A percentile compares a stretch with the other conserved stretches of the same genome.
Evolutionary conservation across 2,888 invertebrate genomes (phyloP).

Genomic region (Limnephilus marmoratus): DNA sequence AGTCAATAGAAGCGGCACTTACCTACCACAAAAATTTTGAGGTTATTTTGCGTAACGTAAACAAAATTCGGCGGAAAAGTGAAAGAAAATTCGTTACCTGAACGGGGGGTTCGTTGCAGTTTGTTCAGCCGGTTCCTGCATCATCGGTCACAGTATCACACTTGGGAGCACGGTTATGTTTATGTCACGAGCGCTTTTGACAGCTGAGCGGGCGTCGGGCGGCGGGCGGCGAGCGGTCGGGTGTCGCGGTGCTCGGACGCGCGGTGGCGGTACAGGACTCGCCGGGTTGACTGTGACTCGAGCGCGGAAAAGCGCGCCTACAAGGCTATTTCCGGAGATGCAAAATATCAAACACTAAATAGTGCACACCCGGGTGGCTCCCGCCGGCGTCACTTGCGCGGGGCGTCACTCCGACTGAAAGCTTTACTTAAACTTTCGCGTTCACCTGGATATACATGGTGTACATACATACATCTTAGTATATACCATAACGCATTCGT

Average conservation of each 20-base stretch:
- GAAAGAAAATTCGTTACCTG: not conserved
- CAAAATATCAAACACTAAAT: constrained; percentile 49
- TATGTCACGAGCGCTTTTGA: not conserved
- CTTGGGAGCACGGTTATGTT: not conserved
- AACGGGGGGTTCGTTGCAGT: not conserved
- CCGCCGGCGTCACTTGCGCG: constrained; percentile 28
- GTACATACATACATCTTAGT: no score
- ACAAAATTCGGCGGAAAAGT: constrained; percentile 4
- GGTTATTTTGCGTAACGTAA: constrained; percentile 26
- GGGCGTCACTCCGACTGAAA: constrained; percentile 11
- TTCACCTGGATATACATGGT: no score
- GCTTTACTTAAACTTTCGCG: not conserved
- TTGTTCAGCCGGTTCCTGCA: constrained; percentile 27
- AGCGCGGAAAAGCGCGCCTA: constrained; percentile 33
- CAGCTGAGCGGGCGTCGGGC: not conserved
- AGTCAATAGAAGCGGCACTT: not conserved
- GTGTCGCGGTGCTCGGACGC: not conserved
- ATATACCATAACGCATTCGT: no score
- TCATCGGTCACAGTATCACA: not conserved
- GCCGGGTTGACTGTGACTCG: constrained; percentile 9
- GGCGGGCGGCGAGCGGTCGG: not conserved
- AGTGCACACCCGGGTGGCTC: constrained; percentile 48
- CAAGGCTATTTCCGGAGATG: constrained; percentile 53
- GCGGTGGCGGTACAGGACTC: not conserved
- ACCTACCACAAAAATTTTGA: constrained; percentile 43